A percentile compares a stretch with the other conserved stretches of the same genome.
These are phyloP conservation scores for Epicauta chinensis DNA, from an alignment of 1,140 invertebrate species.

Conservation along the genomic window DNA sequence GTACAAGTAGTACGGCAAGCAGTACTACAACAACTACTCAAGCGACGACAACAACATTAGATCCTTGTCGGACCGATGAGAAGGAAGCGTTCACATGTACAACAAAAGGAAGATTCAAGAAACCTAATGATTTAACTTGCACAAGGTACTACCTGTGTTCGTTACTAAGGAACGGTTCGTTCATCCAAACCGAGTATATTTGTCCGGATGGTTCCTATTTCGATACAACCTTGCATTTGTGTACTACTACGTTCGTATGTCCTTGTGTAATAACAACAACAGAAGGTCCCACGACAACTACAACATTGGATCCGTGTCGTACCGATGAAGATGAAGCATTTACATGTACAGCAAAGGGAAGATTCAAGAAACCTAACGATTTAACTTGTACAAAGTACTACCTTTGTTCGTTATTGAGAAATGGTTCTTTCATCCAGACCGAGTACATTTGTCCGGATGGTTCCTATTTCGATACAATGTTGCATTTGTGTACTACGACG, in stretches of 20 bases:
- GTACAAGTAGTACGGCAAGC: no score
- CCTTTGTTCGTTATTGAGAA: slow-evolving; percentile 1
- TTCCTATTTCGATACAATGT: no score
- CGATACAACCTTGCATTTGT: neutral
- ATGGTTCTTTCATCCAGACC: no score
- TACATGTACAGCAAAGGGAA: slow-evolving; percentile 1
- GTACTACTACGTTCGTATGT: neutral
- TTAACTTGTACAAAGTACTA: slow-evolving; percentile 8
- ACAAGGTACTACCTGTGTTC: slow-evolving; percentile 8
- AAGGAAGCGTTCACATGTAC: neutral
- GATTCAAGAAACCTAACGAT: slow-evolving; percentile 8
- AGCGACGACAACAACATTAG: no score
- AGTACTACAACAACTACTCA: no score
- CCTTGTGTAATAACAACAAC: neutral
- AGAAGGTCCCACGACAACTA: neutral
- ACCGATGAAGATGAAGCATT: neutral
- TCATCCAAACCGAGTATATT: neutral
- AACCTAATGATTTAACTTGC: slow-evolving; percentile 8
- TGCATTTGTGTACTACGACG: no score
- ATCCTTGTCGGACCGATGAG: neutral
- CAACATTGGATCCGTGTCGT: neutral
- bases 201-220: slow-evolving; percentile 2
- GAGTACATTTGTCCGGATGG: no score
- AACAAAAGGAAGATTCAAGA: slow-evolving; percentile 4
- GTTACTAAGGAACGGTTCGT: slow-evolving; percentile 5